Evolutionary conservation across 2,888 invertebrate species (phyloP).

Genomic region (Eremobia ochroleuca): DNA sequence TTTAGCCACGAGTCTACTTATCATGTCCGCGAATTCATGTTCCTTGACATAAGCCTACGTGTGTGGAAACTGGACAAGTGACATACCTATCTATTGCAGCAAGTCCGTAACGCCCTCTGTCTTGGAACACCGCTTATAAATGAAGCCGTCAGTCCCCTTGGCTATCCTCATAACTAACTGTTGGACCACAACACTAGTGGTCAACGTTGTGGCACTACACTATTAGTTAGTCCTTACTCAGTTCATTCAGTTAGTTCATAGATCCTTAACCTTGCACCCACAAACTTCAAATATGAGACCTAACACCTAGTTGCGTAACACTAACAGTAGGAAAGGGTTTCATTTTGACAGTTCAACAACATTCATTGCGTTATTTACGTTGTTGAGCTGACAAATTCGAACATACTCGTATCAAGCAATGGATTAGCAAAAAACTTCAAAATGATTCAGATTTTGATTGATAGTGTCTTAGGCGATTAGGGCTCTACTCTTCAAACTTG

Average conservation of each 20-base stretch:
- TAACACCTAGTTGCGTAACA: background rate
- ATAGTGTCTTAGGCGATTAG: too few relatives aligned
- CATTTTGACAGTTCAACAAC: too few relatives aligned
- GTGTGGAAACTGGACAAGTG: background rate
- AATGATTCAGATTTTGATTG: too few relatives aligned
- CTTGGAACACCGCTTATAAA: slow-evolving; percentile 42
- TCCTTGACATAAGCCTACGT: background rate
- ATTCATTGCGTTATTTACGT: too few relatives aligned
- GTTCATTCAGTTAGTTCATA: background rate
- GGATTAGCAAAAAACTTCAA: too few relatives aligned
- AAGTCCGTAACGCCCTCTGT: slow-evolving; percentile 7
- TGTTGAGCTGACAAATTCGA: too few relatives aligned
- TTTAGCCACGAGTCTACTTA: background rate
- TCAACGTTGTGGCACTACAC: slow-evolving; percentile 14
- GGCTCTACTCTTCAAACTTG: background rate
- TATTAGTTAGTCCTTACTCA: slow-evolving; percentile 3
- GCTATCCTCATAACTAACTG: slow-evolving; percentile 39
- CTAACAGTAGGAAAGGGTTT: too few relatives aligned
- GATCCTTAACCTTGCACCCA: background rate
- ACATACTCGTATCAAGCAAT: too few relatives aligned
- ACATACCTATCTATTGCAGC: slow-evolving; percentile 7
- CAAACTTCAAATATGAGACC: background rate
- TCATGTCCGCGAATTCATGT: background rate
- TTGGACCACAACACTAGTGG: slow-evolving; percentile 24
- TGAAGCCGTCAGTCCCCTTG: slow-evolving; percentile 19